Evolutionary conservation across 2,888 invertebrate genomes (phyloP).

Genomic region (Diaperis boleti): DNA sequence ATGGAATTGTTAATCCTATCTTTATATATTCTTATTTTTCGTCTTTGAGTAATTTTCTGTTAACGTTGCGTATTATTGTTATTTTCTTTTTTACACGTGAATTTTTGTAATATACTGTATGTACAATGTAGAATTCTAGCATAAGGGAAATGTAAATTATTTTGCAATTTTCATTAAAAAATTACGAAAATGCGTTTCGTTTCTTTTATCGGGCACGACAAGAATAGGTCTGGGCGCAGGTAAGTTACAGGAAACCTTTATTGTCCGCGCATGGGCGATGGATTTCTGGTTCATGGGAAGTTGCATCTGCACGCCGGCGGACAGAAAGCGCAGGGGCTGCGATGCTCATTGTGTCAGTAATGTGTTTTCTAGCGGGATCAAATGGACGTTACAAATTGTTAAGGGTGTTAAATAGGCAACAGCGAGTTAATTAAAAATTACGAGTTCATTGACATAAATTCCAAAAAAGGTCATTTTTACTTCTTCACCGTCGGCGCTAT

Average conservation of each 20-base stretch:
- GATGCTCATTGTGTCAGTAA: no score
- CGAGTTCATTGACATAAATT: no score
- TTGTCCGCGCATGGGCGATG: no score
- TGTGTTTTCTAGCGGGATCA: no score
- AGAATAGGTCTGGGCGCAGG: not conserved
- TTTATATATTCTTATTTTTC: not conserved
- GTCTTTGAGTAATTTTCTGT: conserved; percentile 25
- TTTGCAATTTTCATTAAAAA: conserved; percentile 62
- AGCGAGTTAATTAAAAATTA: no score
- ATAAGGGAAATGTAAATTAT: conserved; percentile 59
- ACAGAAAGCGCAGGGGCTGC: no score
- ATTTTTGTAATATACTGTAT: conserved; percentile 47
- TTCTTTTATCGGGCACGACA: conserved; percentile 27
- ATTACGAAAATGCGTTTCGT: conserved; percentile 38
- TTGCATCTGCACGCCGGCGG: no score
- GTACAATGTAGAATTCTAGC: conserved; percentile 57
- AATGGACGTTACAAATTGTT: no score
- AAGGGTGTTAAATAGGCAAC: no score
- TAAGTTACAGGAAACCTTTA: not conserved
- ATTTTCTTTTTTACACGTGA: conserved; percentile 51
- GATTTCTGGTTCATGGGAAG: no score
- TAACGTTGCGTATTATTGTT: conserved; percentile 46
- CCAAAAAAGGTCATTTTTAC: no score
- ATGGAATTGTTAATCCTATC: not conserved
- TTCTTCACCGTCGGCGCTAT: no score